Evolutionary conservation across 2,888 invertebrate genomes (phyloP), one percentile per base, ranked within the genome.

Genomic region (Cheilosia urbana): DNA sequence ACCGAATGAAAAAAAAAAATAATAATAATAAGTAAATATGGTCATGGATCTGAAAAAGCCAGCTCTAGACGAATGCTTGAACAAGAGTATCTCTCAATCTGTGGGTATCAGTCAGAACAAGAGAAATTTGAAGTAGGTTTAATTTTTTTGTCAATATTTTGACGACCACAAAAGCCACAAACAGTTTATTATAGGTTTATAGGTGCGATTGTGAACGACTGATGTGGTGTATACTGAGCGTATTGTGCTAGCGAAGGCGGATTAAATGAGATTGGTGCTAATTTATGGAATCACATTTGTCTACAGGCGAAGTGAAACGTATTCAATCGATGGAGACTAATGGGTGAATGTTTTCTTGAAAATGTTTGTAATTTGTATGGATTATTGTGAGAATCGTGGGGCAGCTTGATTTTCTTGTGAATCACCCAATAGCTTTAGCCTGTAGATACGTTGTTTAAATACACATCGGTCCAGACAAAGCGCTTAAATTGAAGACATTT

Each of bases 61-160:
- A 15, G 47, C 19, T 62, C 30, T 63, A 55, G 53, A 27, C 27
- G 49, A 72, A 72, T 65, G 49, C 58, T 72, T 65, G 53, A 63
- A 30, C 21, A 68, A 75, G 68, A 75, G 68, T 34, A 60, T 66
- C 37, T 57, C 17, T 58, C 17, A 72, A n/a, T 57, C 30, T 37
- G 7, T 4, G 24, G 63, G 4, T 62, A 42, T 40, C 15, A 21
- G 9, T n/a, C 19, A 11, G 11, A 37, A 71, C 42, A 65, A 71
- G 45, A 51, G 45, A 76, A 71, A 4, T 65, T n/a, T 66, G 21
- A n/a, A 53, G 62, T 71, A 40, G 58, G 30, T 45, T 27, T 17
- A 13, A 40, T 47, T 19, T 17, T 65, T 72, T 66, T 45, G 66
- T 53, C 66, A 76, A 82, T 82, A 76, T 82, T 82, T 82, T 53